Conservation (phyloP, 2,797 vertebrate species). For the Benthosema pterotum region DNA sequence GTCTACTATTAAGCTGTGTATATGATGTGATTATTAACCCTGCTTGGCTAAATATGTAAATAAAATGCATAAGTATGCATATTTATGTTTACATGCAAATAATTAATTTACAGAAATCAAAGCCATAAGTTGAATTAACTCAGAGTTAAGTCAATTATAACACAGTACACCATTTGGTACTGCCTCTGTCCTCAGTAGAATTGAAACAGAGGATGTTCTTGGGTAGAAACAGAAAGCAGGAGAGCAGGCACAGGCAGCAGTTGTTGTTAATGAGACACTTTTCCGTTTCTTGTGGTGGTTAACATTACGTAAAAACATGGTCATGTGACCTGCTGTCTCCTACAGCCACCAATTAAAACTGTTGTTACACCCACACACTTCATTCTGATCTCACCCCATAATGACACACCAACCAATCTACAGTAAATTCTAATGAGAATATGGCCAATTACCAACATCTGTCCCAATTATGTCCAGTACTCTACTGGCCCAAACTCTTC, state of each 20-base stretch:
- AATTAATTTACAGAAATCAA: conserved; percentile 17
- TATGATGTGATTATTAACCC: conserved; percentile 16
- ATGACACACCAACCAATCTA: conserved; percentile 31
- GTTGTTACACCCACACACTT: conserved; percentile 28
- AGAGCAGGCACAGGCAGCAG: background rate
- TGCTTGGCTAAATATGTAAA: background rate
- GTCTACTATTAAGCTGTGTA: background rate
- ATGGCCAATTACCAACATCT: conserved; percentile 32
- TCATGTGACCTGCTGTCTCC: conserved; percentile 23
- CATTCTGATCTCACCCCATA: conserved; percentile 27
- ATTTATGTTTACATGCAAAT: conserved; percentile 5
- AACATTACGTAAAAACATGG: conserved; percentile 21
- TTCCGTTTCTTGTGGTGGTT: conserved; percentile 18
- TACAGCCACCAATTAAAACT: conserved; percentile 51
- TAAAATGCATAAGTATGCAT: conserved; percentile 1
- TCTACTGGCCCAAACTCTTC: too few species aligned
- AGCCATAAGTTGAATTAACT: conserved; percentile 2
- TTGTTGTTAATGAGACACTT: conserved; percentile 30
- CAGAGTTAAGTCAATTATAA: too few species aligned
- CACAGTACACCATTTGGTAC: too few species aligned
- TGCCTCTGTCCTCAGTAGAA: too few species aligned
- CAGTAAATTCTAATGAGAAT: conserved; percentile 20
- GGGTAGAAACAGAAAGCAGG: background rate
- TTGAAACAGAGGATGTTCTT: background rate
- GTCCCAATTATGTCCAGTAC: background rate